phyloP scores from a whole-genome alignment of 2,113 vertebrate species.

The Pterophyllum scalare region DNA sequence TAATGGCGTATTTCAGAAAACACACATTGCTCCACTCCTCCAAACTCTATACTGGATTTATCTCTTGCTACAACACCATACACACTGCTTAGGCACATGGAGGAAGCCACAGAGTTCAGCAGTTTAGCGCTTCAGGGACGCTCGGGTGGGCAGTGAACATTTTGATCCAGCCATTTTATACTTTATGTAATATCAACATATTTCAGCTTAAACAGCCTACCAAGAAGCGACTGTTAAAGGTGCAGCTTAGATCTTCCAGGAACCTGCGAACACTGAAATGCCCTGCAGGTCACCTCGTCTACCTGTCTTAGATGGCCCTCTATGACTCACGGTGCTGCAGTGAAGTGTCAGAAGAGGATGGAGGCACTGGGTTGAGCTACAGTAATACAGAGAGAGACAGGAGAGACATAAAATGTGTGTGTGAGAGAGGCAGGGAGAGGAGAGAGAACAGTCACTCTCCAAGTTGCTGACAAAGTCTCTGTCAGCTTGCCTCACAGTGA shows the following conservation, averaged over 20 bases:
- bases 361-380: slow-evolving; percentile 14
- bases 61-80: not conserved
- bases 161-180: not conserved
- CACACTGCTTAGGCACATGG: not conserved
- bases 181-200: not conserved
- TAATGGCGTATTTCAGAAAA: not conserved
- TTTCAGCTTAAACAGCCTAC: not conserved
- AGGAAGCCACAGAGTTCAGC: not conserved
- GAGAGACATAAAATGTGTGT: not conserved
- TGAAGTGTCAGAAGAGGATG: slow-evolving; percentile 38
- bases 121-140: not conserved
- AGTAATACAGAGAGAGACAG: slow-evolving; percentile 14
- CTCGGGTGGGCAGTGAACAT: not conserved
- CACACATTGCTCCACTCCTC: not conserved
- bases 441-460: slow-evolving; percentile 29
- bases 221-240: not conserved
- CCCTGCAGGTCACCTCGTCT: slow-evolving; percentile 21
- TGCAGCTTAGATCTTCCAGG: not conserved
- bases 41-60: not conserved
- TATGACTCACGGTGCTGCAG: slow-evolving; percentile 52
- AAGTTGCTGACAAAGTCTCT: slow-evolving; percentile 66
- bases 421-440: not conserved
- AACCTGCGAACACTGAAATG: not conserved
- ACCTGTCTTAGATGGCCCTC: not conserved
- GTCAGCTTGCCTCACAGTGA: slow-evolving; percentile 48